phyloP scores from a whole-genome alignment of 2,797 vertebrate genomes.

The Ataeniobius toweri region DNA sequence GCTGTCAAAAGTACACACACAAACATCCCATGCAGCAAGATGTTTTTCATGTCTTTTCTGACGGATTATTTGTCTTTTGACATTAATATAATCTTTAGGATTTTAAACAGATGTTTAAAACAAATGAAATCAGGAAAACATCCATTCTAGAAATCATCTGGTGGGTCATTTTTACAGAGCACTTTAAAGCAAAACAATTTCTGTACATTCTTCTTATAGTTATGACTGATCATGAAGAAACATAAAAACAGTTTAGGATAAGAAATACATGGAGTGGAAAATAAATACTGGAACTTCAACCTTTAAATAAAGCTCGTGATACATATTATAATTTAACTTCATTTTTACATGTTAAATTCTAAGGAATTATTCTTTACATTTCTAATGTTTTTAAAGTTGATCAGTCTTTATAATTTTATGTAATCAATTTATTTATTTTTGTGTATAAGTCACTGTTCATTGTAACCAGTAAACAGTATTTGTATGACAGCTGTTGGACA shows the following conservation, averaged over 20 bases:
- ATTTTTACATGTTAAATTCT: not conserved
- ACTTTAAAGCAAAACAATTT: constrained; percentile 23
- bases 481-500: not conserved
- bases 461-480: not conserved
- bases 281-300: not conserved
- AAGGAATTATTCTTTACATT: not conserved
- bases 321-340: not conserved
- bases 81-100: constrained; percentile 49
- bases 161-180: constrained; percentile 8
- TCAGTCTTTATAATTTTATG: not conserved
- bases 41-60: constrained; percentile 60
- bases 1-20: constrained; percentile 11
- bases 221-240: constrained; percentile 14
- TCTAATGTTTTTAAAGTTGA: not conserved
- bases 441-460: not conserved
- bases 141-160: not conserved
- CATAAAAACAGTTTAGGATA: not conserved
- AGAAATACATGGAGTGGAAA: not conserved
- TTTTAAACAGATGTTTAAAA: constrained; percentile 62
- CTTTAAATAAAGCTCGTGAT: not conserved
- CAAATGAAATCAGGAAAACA: constrained; percentile 32
- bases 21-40: constrained; percentile 24
- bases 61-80: constrained; percentile 51
- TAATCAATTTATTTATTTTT: not conserved
- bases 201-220: constrained; percentile 35